A percentile compares a stretch with the other conserved stretches of the same genome.
Conservation (phyloP, 2,797 vertebrate species). For the Periparus ater region DNA sequence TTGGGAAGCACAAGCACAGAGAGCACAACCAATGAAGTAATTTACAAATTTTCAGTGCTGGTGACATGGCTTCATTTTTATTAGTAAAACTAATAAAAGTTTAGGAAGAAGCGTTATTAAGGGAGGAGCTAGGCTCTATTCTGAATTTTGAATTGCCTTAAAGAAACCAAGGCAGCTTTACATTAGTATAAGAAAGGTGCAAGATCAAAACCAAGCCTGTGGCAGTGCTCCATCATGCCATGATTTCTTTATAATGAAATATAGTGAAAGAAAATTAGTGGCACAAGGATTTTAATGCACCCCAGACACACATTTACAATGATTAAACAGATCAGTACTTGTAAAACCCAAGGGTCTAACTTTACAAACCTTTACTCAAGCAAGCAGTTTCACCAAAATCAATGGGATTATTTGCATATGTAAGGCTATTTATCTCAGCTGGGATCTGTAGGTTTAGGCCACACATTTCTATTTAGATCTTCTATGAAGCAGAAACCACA, state of each 20-base stretch:
- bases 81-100: not conserved
- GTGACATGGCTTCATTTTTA: not conserved
- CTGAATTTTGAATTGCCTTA: not conserved
- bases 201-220: not conserved
- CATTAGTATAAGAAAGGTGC: not conserved
- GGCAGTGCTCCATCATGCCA: not conserved
- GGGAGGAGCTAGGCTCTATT: not conserved
- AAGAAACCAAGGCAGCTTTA: not conserved
- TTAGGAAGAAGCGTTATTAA: not conserved
- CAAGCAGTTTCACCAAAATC: constrained; percentile 35
- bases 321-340: constrained; percentile 42
- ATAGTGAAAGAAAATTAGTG: constrained; percentile 31
- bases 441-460: not conserved
- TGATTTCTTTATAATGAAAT: constrained; percentile 43
- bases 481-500: not conserved
- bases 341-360: constrained; percentile 59
- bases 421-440: constrained; percentile 21
- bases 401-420: constrained; percentile 40
- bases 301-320: constrained; percentile 39
- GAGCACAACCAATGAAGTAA: not conserved
- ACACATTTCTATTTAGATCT: not conserved
- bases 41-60: not conserved
- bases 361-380: constrained; percentile 42
- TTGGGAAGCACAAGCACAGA: not conserved
- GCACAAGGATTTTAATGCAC: constrained; percentile 45